These are phyloP conservation scores for Python bivittatus DNA, from an alignment of 2,113 vertebrate species.

Conservation along the genomic window DNA sequence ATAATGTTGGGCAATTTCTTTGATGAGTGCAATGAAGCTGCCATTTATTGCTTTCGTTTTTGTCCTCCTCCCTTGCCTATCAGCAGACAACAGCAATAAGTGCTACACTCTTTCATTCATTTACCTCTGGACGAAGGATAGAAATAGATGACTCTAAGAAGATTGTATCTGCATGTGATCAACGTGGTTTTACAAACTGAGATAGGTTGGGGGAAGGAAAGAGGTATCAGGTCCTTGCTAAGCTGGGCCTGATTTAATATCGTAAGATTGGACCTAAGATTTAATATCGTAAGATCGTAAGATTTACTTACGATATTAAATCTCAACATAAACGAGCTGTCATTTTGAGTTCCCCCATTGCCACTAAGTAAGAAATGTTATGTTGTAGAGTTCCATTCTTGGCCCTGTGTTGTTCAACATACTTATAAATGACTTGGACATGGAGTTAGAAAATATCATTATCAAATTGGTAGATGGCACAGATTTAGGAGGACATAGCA, in stretches of 20 bases:
- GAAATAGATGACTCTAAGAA: neutral
- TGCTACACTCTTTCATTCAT: neutral
- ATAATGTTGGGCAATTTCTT: neutral
- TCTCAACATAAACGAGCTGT: neutral
- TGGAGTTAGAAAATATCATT: neutral
- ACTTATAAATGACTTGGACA: neutral
- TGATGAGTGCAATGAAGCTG: neutral
- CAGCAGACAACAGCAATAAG: neutral
- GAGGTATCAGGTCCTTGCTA: neutral
- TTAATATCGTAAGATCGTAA: too few species aligned
- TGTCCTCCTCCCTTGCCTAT: neutral
- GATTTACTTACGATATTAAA: neutral
- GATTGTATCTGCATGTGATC: neutral
- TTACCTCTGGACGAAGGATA: neutral
- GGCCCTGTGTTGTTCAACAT: neutral
- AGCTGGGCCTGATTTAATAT: too few species aligned
- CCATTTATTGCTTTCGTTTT: conserved; percentile 18
- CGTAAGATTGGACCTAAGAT: too few species aligned
- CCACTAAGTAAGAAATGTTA: neutral
- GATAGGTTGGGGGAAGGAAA: neutral
- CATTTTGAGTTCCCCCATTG: neutral
- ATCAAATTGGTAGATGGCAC: neutral
- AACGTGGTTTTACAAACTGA: neutral
- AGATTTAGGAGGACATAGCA: neutral
- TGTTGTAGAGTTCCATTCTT: neutral